A percentile compares a stretch with the other conserved stretches of the same genome.
These are phyloP conservation scores for Resseliella maxima DNA, from an alignment of 2,888 invertebrate species.

Conservation along the genomic window DNA sequence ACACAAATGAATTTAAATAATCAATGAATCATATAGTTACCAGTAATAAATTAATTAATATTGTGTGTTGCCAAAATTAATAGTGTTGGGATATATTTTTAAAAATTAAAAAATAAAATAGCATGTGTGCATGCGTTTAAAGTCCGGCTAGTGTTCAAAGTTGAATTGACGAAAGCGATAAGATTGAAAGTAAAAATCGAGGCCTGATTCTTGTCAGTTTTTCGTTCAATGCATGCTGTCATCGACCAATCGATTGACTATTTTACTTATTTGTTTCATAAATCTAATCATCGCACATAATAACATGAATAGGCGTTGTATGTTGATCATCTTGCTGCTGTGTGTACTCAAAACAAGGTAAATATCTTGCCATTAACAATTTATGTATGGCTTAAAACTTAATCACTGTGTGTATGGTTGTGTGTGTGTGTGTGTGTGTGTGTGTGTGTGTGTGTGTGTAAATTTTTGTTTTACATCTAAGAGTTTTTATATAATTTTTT, in stretches of 20 bases:
- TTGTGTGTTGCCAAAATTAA: background rate
- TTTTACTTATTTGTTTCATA: background rate
- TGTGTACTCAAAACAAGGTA: constrained; percentile 39
- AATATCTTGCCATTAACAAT: background rate
- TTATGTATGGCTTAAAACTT: too few relatives aligned
- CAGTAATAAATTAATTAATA: background rate
- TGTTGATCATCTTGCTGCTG: constrained; percentile 29
- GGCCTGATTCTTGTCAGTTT: background rate
- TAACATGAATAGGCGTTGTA: constrained; percentile 36
- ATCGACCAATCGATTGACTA: background rate
- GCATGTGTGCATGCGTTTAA: background rate
- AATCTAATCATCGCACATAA: constrained; percentile 20
- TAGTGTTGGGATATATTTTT: background rate
- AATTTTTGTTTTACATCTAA: background rate
- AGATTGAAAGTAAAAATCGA: background rate
- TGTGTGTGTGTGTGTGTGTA: background rate
- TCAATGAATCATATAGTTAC: background rate
- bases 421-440: too few relatives aligned
- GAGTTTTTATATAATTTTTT: too few relatives aligned
- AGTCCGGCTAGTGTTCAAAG: background rate
- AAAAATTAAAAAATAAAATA: background rate
- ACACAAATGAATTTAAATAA: background rate
- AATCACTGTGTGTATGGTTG: background rate
- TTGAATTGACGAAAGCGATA: background rate
- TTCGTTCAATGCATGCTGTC: constrained; percentile 8